Conservation (phyloP, 1,140 invertebrate genomes). For the Hycleus cichorii region DNA sequence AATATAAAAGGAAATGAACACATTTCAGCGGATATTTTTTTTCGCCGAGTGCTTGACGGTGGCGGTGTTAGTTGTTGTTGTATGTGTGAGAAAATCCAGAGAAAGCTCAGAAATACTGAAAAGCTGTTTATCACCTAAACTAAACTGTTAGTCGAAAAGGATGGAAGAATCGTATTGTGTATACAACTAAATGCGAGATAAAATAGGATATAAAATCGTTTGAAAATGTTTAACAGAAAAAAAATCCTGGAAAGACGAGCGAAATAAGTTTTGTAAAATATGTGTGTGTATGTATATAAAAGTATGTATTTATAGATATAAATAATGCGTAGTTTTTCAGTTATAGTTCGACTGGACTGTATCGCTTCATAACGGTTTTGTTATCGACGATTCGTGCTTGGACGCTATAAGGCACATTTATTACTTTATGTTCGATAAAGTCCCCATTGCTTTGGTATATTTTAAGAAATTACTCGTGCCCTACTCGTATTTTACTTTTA, state of each 20-base stretch:
- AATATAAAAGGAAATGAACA: conserved; percentile 26
- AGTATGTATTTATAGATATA: background rate
- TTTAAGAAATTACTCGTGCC: conserved; percentile 31
- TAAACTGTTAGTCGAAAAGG: conserved; percentile 5
- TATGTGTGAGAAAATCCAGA: conserved; percentile 21
- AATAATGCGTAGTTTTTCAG: background rate
- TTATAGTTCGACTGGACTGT: too few species aligned
- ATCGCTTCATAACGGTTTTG: conserved; percentile 11
- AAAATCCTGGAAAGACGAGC: too few species aligned
- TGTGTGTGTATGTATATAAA: background rate
- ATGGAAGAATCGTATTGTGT: background rate
- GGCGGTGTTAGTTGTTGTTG: background rate
- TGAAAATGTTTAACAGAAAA: background rate
- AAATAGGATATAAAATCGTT: background rate
- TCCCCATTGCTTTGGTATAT: conserved; percentile 30
- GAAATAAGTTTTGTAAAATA: too few species aligned
- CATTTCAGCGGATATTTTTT: conserved; percentile 18
- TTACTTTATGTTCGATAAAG: conserved; percentile 31
- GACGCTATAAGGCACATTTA: conserved; percentile 33
- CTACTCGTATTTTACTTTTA: conserved; percentile 21
- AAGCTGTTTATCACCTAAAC: conserved; percentile 20
- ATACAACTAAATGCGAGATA: background rate
- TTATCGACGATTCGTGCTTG: conserved; percentile 29
- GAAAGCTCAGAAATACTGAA: conserved; percentile 20
- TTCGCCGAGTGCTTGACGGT: too few species aligned